phyloP scores from a whole-genome alignment of 2,888 invertebrate genomes.

The Caenorhabditis becei region DNA sequence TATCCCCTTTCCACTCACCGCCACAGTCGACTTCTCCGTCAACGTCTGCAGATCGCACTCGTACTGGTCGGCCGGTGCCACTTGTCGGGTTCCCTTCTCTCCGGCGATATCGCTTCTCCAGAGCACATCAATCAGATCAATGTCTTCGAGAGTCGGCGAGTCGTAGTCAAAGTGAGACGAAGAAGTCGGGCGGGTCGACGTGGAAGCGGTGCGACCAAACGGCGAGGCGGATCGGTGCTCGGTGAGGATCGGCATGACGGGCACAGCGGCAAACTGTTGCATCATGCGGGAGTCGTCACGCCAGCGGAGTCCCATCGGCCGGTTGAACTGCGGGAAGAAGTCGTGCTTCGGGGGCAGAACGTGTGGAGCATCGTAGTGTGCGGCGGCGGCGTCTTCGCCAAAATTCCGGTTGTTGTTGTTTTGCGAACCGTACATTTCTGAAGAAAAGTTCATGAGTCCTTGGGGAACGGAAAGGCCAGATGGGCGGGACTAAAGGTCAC shows the following conservation, averaged over 20 bases:
- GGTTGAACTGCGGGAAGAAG: slow-evolving; percentile 19
- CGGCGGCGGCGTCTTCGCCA: not conserved
- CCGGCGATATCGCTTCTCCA: slow-evolving; percentile 80
- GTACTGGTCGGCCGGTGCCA: slow-evolving; percentile 72
- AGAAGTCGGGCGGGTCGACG: slow-evolving; percentile 36
- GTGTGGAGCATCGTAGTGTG: slow-evolving; percentile 3
- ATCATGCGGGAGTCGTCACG: slow-evolving; percentile 59
- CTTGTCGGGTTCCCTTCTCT: slow-evolving; percentile 62
- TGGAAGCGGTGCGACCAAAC: slow-evolving; percentile 37
- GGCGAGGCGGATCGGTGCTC: slow-evolving; percentile 53
- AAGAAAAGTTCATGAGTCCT: slow-evolving; percentile 8
- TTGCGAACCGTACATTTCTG: slow-evolving; percentile 33
- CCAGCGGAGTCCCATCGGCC: slow-evolving; percentile 54
- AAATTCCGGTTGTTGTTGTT: not conserved
- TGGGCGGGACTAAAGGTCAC: too few relatives aligned
- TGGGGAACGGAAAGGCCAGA: not conserved
- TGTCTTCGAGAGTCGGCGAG: slow-evolving; percentile 70
- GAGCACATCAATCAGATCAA: slow-evolving; percentile 80
- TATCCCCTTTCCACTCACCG: slow-evolving; percentile 37
- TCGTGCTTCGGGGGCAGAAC: not conserved
- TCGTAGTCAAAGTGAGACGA: slow-evolving; percentile 24
- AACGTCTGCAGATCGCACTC: slow-evolving; percentile 76
- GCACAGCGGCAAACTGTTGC: slow-evolving; percentile 1
- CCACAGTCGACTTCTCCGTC: slow-evolving; percentile 73
- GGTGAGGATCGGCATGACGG: slow-evolving; percentile 63